Conservation (phyloP, 23 tunicate species). For the Diplosoma virens region DNA sequence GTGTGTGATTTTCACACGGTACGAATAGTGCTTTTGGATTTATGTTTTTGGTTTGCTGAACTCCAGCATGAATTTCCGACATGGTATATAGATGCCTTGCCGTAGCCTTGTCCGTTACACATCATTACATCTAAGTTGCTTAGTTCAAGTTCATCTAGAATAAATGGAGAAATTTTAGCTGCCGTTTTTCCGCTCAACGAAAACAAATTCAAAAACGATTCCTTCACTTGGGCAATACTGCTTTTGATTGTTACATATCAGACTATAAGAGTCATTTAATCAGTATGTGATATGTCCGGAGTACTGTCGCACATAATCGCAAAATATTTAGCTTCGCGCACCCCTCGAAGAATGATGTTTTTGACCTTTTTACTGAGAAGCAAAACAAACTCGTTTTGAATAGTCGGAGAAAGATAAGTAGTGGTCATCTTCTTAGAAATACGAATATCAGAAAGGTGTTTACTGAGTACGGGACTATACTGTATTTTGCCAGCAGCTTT, state of each 20-base stretch:
- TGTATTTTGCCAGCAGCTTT: no score
- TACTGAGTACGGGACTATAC: no score
- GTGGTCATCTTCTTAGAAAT: no score
- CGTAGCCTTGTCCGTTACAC: constrained; percentile 4
- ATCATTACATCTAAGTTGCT: constrained; percentile 11
- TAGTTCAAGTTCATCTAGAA: constrained; percentile 8
- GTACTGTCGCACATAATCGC: constrained; percentile 18
- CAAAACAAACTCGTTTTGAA: no score
- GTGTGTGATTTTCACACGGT: constrained; percentile 14
- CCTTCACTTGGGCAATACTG: constrained; percentile 23
- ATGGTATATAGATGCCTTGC: no score
- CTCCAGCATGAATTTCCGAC: constrained; percentile 12
- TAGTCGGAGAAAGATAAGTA: no score
- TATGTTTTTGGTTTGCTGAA: constrained; percentile 17
- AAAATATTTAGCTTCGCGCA: constrained; percentile 14
- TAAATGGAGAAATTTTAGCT: constrained; percentile 4
- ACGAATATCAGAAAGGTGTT: no score
- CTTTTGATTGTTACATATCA: no score
- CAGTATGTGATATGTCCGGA: constrained; percentile 3
- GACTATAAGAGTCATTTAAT: constrained; percentile 11
- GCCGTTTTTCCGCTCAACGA: constrained; percentile 21
- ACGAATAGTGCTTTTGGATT: constrained; percentile 21
- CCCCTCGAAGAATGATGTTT: no score
- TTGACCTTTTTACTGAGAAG: no score
- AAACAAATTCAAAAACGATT: constrained; percentile 10